phyloP scores from a whole-genome alignment of 2,797 vertebrate species.

The Chiroxiphia lanceolata region DNA sequence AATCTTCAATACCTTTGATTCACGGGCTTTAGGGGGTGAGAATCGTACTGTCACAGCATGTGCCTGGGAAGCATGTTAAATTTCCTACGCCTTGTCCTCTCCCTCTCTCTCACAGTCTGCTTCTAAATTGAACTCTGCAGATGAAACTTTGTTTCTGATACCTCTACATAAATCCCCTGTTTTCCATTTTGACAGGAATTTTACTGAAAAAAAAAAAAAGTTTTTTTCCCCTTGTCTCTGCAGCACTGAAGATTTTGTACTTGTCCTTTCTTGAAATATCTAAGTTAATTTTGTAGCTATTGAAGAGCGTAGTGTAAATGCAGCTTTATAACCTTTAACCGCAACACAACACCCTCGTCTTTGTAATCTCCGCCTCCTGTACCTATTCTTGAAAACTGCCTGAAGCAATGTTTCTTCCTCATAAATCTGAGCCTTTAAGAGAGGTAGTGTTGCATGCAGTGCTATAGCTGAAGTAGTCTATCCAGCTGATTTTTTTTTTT shows the following conservation, averaged over 20 bases:
- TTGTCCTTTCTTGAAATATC: conserved; percentile 48
- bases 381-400: conserved; percentile 51
- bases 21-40: conserved; percentile 54
- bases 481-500: neutral
- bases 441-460: neutral
- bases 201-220: neutral
- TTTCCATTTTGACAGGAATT: conserved; percentile 14
- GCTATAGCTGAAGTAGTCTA: neutral
- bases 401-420: conserved; percentile 18
- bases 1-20: conserved; percentile 62
- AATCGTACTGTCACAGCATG: conserved; percentile 52
- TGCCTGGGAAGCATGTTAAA: conserved; percentile 39
- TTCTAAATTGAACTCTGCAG: conserved; percentile 53
- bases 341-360: neutral
- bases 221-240: neutral
- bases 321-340: conserved; percentile 36
- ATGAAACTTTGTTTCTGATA: conserved; percentile 33
- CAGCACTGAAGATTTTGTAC: neutral
- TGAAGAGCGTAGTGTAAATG: neutral
- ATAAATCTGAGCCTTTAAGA: conserved; percentile 25
- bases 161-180: neutral
- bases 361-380: neutral
- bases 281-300: conserved; percentile 48
- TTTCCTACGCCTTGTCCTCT: conserved; percentile 34
- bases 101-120: neutral